Conservation (phyloP, 1,140 invertebrate genomes). For the Lanistes nyassanus region DNA sequence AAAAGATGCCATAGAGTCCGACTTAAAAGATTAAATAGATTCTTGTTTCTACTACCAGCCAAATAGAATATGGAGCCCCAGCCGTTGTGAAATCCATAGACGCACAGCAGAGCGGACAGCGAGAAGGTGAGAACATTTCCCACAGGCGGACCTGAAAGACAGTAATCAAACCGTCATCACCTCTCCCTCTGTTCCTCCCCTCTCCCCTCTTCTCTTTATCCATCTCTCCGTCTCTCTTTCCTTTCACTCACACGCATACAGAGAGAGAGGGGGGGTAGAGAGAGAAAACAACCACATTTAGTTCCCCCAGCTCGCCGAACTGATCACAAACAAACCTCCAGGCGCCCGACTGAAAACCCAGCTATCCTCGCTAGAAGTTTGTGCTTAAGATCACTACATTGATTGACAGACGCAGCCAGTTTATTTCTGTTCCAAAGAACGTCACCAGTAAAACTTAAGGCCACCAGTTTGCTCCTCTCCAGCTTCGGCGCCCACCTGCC, state of each 20-base stretch:
- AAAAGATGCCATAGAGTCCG: too few relatives aligned
- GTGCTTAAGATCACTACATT: neutral
- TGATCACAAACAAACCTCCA: neutral
- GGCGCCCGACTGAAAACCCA: neutral
- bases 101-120: neutral
- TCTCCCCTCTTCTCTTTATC: too few relatives aligned
- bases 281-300: neutral
- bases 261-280: neutral
- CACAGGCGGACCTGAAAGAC: neutral
- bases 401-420: too few relatives aligned
- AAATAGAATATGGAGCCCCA: constrained; percentile 32
- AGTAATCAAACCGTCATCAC: too few relatives aligned
- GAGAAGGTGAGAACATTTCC: neutral
- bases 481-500: constrained; percentile 59
- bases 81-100: too few relatives aligned
- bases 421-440: neutral
- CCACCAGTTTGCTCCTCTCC: constrained; percentile 57
- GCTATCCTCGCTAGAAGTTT: neutral
- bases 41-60: constrained; percentile 31
- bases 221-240: too few relatives aligned
- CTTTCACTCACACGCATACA: too few relatives aligned
- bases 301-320: neutral
- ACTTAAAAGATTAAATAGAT: too few relatives aligned
- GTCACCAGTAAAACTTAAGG: constrained; percentile 52
- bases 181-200: too few relatives aligned